Base-by-base conservation (phyloP, 2,888 invertebrate species). In the Metallyticus violacea region DNA sequence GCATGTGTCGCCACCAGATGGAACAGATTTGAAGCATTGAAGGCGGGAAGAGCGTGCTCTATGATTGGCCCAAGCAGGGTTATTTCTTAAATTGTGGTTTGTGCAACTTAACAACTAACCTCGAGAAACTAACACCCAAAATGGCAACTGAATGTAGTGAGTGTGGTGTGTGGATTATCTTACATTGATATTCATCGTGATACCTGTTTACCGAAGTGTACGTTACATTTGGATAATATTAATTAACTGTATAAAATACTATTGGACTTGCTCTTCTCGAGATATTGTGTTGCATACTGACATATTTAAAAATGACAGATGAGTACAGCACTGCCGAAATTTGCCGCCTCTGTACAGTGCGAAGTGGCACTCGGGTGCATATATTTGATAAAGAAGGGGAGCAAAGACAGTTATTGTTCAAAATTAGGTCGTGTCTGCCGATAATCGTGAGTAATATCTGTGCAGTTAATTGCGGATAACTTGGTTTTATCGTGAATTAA, bases 341-440 rank as follows among this genome's bases (percentile, higher is more conserved):
- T 89, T 95, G 95, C 91, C 93, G 95, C 91, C 93, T 95, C 89
- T 95, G 95, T 91, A 94, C 95, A 89, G 92, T 95, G 89, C 95
- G 95, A 92, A 94, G 94, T 90, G 95, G 94, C 89, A 94, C 95
- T 89, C 93, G 95, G 91, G 93, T 95, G 89, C 94, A 95, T 91
- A 94, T 95, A 90, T 95, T 95, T 91, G 95, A 95, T 90, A 95
- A 95, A 91, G 95, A 95, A 91, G 94, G 95, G 85, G 95, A 95
- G 91, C 95, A 95, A 91, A 92, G 95, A 89, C 95, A 95, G 92
- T 92, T 95, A 89, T 92, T 95, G 87, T 95, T 95, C 91, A 95
- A 95, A 91, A 93, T 95, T 90, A 93, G 95, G 90, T 94, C 95
- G 89, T 94, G 95, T 90, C 92, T 95, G 91, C 95, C 95, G 87